These are phyloP conservation scores for Periophthalmus magnuspinnatus DNA, from an alignment of 2,797 vertebrate species.

Conservation along the genomic window DNA sequence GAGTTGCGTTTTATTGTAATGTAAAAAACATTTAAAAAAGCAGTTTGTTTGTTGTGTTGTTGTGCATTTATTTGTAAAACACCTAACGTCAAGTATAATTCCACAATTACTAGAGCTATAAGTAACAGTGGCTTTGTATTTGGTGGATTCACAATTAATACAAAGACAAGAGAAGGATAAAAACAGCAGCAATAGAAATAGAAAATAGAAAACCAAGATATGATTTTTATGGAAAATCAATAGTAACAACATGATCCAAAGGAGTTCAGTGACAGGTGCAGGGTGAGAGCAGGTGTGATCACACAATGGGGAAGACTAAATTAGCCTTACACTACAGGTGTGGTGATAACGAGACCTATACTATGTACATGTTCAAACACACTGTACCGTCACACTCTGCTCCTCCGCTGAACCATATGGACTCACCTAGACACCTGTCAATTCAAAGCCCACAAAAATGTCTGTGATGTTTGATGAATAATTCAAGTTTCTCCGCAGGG, in stretches of 20 bases:
- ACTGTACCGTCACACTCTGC: constrained; percentile 23
- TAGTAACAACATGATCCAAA: constrained; percentile 19
- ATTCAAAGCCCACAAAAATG: constrained; percentile 51
- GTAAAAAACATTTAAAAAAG: too few relatives aligned
- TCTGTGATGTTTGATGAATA: constrained; percentile 61
- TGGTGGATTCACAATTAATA: neutral
- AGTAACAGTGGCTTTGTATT: neutral
- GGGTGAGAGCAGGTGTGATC: constrained; percentile 71
- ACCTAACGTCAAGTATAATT: neutral
- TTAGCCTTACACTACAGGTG: constrained; percentile 61
- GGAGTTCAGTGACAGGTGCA: constrained; percentile 71
- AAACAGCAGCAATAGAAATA: neutral
- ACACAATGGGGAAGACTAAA: constrained; percentile 62
- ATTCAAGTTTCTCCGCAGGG: constrained; percentile 51
- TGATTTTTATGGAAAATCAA: constrained; percentile 14
- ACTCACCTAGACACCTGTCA: constrained; percentile 67
- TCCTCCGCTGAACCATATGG: constrained; percentile 45
- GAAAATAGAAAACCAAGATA: neutral
- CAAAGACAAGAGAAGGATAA: neutral
- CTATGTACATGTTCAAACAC: constrained; percentile 25
- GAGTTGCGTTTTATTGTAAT: too few relatives aligned
- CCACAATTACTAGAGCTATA: neutral
- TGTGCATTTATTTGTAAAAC: too few relatives aligned
- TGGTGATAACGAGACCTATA: constrained; percentile 69
- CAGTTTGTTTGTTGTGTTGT: too few relatives aligned